These are phyloP conservation scores for Drosophila obscura DNA, from an alignment of 1,140 invertebrate genomes.

Conservation along the genomic window DNA sequence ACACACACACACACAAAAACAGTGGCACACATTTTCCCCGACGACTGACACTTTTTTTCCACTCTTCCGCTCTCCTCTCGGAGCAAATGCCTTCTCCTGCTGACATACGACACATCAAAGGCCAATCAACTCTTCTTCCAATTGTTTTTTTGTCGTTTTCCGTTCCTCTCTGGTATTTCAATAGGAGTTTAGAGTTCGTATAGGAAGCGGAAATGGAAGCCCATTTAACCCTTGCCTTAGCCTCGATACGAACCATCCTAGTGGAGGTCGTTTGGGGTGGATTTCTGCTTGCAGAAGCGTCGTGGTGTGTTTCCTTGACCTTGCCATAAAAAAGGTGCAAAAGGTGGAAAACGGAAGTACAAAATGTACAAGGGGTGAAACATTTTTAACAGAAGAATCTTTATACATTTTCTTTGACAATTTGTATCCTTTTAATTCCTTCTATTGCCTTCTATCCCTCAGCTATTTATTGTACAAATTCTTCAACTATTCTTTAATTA, in stretches of 20 bases:
- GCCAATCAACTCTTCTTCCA: slow-evolving; percentile 74
- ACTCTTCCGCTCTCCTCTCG: slow-evolving; percentile 1
- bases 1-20: slow-evolving; percentile 37
- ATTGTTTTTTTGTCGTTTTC: slow-evolving; percentile 28
- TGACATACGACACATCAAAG: slow-evolving; percentile 63
- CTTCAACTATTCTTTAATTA: too few species aligned
- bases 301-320: slow-evolving; percentile 54
- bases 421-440: too few species aligned
- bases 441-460: too few species aligned
- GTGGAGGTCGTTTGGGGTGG: slow-evolving; percentile 17
- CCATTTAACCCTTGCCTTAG: slow-evolving; percentile 67
- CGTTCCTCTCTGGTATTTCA: slow-evolving; percentile 10
- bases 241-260: slow-evolving; percentile 45
- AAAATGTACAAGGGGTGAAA: background rate
- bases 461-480: too few species aligned
- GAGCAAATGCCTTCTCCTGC: slow-evolving; percentile 22
- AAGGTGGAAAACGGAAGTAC: background rate
- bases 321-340: slow-evolving; percentile 37
- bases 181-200: slow-evolving; percentile 46
- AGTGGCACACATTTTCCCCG: slow-evolving; percentile 71
- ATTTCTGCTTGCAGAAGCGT: background rate
- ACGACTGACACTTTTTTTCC: slow-evolving; percentile 67
- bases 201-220: slow-evolving; percentile 74
- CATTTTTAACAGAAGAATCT: too few species aligned
- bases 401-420: too few species aligned